Base-by-base conservation (phyloP, 2,113 vertebrate genomes). In the Daphoenositta chrysoptera region DNA sequence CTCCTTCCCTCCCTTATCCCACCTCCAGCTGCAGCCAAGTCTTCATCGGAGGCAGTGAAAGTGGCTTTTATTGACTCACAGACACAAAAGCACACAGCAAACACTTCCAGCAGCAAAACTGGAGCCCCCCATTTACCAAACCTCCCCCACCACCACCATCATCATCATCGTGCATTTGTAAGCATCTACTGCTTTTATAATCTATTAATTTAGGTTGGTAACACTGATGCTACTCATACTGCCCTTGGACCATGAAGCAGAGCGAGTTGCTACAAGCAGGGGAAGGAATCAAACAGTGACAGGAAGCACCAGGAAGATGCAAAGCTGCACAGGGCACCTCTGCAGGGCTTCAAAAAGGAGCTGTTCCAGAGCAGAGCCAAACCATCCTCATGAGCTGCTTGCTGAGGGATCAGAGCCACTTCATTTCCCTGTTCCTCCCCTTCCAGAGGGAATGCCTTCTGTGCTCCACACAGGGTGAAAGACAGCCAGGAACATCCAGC, bases 31-130 rank as follows among this genome's bases (percentile, higher is more conserved):
- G n/a, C 26, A 80, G 50, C 26, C 58, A 58, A 77, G 26, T 1
- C 85, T 66, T 33, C 53, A n/a, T 27, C 33, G 22, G 26, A 95
- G 68, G 64, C 71, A 66, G 30, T 27, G 33, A 65, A 86, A 94
- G 27, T 13, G 39, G 51, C 71, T 94, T 96, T 96, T 96, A 94
- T 83, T 93, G 71, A 83, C 47, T 83, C 60, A 13, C 39, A 91
- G 60, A n/a, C 20, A 60, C 54, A 64, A 61, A 84, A 83, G 5
- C 6, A 82, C 31, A 45, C 48, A 33, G 47, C 22, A 65, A 73
- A 57, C 4, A 4, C 20, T 61, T n/a, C 2, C 3, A 72, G 72
- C 19, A 81, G 50, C 79, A 86, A 60, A 83, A 70, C 27, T 33
- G 27, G 66, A 90, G 31, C 42, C 88, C 66, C 45, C 35, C 24